Conservation (phyloP, 2,888 invertebrate genomes). For the Eupithecia tripunctaria region DNA sequence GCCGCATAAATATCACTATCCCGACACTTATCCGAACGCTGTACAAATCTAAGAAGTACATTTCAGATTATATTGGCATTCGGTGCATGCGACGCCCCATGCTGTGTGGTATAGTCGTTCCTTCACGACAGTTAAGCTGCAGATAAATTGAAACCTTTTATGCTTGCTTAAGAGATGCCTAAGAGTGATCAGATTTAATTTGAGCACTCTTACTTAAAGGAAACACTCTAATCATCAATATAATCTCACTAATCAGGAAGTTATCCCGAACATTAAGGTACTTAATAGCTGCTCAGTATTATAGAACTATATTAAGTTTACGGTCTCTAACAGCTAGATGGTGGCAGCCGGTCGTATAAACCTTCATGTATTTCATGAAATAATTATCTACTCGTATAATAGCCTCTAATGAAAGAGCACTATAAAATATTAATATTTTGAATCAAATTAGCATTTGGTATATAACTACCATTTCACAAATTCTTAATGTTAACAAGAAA, state of each 20-base stretch:
- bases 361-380: background rate
- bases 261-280: background rate
- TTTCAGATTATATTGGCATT: background rate
- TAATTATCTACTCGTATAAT: background rate
- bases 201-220: background rate
- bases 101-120: background rate
- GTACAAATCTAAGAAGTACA: background rate
- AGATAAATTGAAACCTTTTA: background rate
- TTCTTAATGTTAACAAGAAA: background rate
- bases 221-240: too few species aligned
- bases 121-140: background rate
- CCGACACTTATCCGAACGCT: background rate
- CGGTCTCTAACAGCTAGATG: background rate
- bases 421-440: background rate
- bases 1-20: slow-evolving; percentile 1
- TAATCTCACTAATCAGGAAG: background rate
- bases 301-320: background rate
- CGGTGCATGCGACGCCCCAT: background rate
- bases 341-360: background rate
- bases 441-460: background rate
- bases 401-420: background rate
- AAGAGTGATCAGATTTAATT: background rate
- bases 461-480: background rate
- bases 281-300: background rate
- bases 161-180: too few species aligned